These are phyloP conservation scores for Pterobdella sp. DNA, from an alignment of 2,888 invertebrate species.

Conservation along the genomic window DNA sequence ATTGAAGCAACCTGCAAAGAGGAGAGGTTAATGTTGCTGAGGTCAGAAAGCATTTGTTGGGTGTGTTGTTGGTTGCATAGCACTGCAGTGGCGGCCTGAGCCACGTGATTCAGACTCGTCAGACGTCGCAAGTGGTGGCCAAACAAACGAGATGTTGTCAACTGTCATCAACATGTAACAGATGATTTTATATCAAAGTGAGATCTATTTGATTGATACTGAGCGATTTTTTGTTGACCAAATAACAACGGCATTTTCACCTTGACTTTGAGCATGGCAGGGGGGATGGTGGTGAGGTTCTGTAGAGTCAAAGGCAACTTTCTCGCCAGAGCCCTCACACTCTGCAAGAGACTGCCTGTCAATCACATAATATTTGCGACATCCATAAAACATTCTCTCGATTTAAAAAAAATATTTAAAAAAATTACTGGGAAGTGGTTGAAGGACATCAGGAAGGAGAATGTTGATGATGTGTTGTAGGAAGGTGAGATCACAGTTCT, in stretches of 20 bases:
- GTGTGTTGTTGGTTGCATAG: constrained; percentile 89
- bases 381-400: too few relatives aligned
- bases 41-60: constrained; percentile 87
- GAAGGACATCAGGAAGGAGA: constrained; percentile 87
- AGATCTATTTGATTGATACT: not conserved
- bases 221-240: not conserved
- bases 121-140: constrained; percentile 66
- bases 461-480: constrained; percentile 93
- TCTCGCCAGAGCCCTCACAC: constrained; percentile 83
- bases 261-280: constrained; percentile 72
- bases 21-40: constrained; percentile 93
- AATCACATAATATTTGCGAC: not conserved
- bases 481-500: constrained; percentile 76
- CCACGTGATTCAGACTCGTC: constrained; percentile 92
- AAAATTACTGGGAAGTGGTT: constrained; percentile 89
- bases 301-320: constrained; percentile 77
- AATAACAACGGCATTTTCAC: constrained; percentile 49
- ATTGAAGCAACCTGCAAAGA: not conserved
- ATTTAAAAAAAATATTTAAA: too few relatives aligned
- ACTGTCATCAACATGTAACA: constrained; percentile 60
- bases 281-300: constrained; percentile 72
- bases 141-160: constrained; percentile 15
- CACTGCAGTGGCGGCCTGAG: constrained; percentile 88
- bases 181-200: not conserved
- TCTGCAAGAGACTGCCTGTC: constrained; percentile 74